Percentiles rank a stretch among this genome's conserved stretches.
These are phyloP conservation scores for Aselliscus stoliczkanus DNA, from an alignment of 2,797 vertebrate genomes.

Conservation along the genomic window DNA sequence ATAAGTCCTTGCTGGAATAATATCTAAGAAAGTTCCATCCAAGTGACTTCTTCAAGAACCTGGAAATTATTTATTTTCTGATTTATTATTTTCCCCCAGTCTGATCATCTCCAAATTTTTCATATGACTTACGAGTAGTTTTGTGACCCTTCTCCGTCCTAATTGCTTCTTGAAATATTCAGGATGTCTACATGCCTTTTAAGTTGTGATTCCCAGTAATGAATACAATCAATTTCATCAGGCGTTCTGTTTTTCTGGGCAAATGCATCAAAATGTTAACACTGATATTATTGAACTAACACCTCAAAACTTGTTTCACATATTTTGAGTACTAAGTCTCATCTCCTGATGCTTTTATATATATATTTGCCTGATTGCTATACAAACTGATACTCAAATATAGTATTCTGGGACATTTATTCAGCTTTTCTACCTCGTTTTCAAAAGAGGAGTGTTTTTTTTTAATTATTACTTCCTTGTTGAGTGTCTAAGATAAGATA, in stretches of 20 bases:
- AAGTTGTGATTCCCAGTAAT: not conserved
- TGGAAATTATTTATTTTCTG: not conserved
- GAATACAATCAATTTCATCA: not conserved
- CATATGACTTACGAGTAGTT: not conserved
- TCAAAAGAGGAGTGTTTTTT: not conserved
- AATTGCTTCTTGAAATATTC: not conserved
- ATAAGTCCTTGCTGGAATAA: not conserved
- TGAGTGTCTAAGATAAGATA: not conserved
- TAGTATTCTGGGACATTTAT: not conserved
- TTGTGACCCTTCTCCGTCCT: not conserved
- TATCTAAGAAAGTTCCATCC: not conserved
- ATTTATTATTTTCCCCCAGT: not conserved
- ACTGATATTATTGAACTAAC: not conserved
- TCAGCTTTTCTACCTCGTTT: not conserved
- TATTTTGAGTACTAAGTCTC: not conserved
- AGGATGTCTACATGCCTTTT: not conserved
- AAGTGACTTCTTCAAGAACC: not conserved
- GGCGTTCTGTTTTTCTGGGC: not conserved
- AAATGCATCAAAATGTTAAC: not conserved
- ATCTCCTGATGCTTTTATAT: not conserved
- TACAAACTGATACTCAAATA: not conserved
- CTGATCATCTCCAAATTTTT: not conserved
- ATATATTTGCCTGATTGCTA: not conserved
- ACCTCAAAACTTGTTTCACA: not conserved
- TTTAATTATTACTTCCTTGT: too few relatives aligned